Base-by-base conservation (phyloP, 2,113 vertebrate genomes). In the Lucifuga dentata region DNA sequence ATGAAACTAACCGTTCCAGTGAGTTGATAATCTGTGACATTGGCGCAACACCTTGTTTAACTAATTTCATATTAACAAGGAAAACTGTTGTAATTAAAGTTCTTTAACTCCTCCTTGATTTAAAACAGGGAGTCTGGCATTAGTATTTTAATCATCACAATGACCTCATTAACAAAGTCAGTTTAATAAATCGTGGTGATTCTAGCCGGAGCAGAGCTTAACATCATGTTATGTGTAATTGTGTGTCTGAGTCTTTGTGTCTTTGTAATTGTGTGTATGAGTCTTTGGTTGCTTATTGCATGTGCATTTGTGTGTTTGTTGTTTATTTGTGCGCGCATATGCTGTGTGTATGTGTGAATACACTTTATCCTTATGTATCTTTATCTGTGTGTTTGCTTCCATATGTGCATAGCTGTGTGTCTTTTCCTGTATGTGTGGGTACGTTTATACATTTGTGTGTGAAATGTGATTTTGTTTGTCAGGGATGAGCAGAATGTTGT, bases 91-190 rank as follows among this genome's bases (percentile, higher is more conserved):
- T 24, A 4, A 17, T 61, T 6, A 46, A 51, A 16, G 2, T 35
- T 1, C 6, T 1, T 3, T 62, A 62, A 70, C 21, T 38, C 10
- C 40, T 12, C 2, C 10, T 60, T 43, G 23, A 10, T 62, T 66
- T 24, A 38, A 74, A 56, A 50, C 45, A 15, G 10, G 13, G 39
- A 61, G 56, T 58, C 57, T n/a, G n/a, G n/a, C 40, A 68, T 35
- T 51, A 45, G 68, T 68, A 59, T 77, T 70, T 68, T 26, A 71
- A 71, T 49, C 5, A 29, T 7, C 7, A 29, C 7, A 70, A 76
- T 69, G 65, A 50, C 13, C 45, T 77, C 32, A 68, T 61, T 73
- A 77, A 29, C 12, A 21, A 29, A 70, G 24, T 43, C 8, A 36
- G 20, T 53, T 73, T 66, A 63, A 73, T 65, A 44, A n/a, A 63